Base-by-base conservation (phyloP, 1,140 invertebrate genomes). In the Oncopeltus fasciatus region DNA sequence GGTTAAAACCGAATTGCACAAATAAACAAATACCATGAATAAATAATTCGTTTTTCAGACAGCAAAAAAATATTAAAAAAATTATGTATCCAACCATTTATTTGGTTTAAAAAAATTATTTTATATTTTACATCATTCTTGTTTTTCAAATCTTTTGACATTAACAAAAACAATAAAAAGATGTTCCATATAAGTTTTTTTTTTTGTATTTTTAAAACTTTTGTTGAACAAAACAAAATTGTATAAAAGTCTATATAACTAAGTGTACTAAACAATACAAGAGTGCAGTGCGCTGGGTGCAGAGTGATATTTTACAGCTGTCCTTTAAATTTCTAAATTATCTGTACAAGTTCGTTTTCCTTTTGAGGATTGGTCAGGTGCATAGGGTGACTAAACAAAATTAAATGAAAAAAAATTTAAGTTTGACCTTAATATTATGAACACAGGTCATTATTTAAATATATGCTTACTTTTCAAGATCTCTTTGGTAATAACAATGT, bases 161-260 rank as follows among this genome's bases (percentile, higher is more conserved):
- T n/a, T n/a, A n/a, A n/a, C n/a, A n/a, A n/a, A n/a, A n/a, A n/a
- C n/a, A n/a, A n/a, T n/a, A n/a, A n/a, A n/a, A n/a, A n/a, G 31
- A 38, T 8, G 31, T 14, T 38, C 14, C 31, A 38, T 38, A 8
- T 38, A 8, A 8, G 31, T 38, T 38, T 14, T 14, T 38, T 38
- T 38, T 38, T 38, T 38, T 38, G 5, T 38, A 38, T 8, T 38
- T 38, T 38, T 38, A 38, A 8, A 38, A n/a, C 21, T 53, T 53
- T 53, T 57, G 18, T 26, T 33, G 27, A 38, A 33, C 16, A 33
- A 57, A 33, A 57, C 18, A 57, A 57, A 57, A 11, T 29, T 33
- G 56, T 57, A 57, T 38, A 57, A 57, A 57, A 57, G 16, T 31
- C n/a, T n/a, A 26, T 57, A 57, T n/a, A 53, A 33, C 56, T 57